A percentile compares a stretch with the other conserved stretches of the same genome.
These are phyloP conservation scores for Ectropis crepuscularia DNA, from an alignment of 2,888 invertebrate genomes.

Conservation along the genomic window DNA sequence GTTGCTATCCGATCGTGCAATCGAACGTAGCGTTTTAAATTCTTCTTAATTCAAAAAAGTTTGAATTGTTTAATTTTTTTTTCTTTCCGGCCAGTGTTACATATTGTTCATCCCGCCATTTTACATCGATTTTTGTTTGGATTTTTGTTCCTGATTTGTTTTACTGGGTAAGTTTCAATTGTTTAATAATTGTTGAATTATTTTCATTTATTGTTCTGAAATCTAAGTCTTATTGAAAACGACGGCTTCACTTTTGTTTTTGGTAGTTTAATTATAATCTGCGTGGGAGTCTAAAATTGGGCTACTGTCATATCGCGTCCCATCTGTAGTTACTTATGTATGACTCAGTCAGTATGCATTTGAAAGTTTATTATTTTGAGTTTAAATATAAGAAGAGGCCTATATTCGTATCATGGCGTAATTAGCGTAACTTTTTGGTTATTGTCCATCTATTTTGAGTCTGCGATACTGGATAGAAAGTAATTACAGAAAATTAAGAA, in stretches of 20 bases:
- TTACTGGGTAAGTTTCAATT: constrained; percentile 5
- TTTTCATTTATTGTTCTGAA: constrained; percentile 8
- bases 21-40: constrained; percentile 43
- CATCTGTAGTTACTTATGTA: constrained; percentile 8
- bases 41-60: constrained; percentile 9
- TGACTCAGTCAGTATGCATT: constrained; percentile 8
- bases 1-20: constrained; percentile 47
- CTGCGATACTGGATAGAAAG: no score
- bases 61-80: constrained; percentile 5
- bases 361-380: no score
- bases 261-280: constrained; percentile 11
- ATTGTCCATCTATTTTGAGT: no score
- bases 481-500: no score
- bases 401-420: no score
- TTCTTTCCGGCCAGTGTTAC: not conserved
- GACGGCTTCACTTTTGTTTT: not conserved
- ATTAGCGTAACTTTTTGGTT: no score
- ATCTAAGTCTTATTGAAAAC: not conserved
- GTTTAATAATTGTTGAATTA: constrained; percentile 4
- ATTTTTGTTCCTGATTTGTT: constrained; percentile 2
- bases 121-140: not conserved
- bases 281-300: constrained; percentile 26
- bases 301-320: constrained; percentile 13
- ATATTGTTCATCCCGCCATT: not conserved
- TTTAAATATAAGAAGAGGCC: no score